phyloP scores from a whole-genome alignment of 2,888 invertebrate species.

The Troglohyphantes excavatus region DNA sequence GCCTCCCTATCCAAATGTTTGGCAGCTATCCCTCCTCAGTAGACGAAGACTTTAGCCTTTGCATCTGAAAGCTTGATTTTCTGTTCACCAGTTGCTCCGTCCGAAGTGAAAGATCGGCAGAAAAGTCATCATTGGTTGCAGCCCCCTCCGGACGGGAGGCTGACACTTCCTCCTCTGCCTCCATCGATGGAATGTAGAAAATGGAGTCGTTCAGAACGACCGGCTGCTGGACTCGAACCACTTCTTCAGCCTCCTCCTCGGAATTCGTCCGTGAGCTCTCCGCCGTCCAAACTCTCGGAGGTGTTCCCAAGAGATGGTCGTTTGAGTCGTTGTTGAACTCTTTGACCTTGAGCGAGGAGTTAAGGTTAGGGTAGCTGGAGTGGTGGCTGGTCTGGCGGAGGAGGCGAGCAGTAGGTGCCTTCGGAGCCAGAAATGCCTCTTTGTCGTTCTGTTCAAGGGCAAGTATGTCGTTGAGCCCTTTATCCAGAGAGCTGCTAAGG shows the following conservation, averaged over 20 bases:
- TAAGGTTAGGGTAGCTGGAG: constrained; percentile 78
- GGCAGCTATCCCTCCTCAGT: constrained; percentile 47
- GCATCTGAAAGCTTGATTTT: constrained; percentile 74
- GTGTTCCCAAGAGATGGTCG: constrained; percentile 15
- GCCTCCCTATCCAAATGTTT: not conserved
- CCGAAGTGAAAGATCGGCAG: constrained; percentile 62
- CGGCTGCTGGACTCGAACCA: not conserved
- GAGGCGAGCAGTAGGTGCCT: not conserved
- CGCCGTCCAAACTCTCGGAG: constrained; percentile 63
- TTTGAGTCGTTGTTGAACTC: constrained; percentile 17
- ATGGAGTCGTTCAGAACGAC: constrained; percentile 65
- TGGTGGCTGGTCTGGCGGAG: constrained; percentile 56
- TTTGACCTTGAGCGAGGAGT: constrained; percentile 1
- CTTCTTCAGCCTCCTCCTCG: constrained; percentile 67
- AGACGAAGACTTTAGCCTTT: constrained; percentile 48
- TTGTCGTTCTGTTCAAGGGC: constrained; percentile 16
- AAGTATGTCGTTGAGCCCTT: constrained; percentile 78
- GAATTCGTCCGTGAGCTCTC: constrained; percentile 77
- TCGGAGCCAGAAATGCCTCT: not conserved
- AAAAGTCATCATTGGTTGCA: constrained; percentile 50
- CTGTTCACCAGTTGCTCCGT: constrained; percentile 61
- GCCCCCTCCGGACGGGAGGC: not conserved
- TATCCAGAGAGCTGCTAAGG: constrained; percentile 79
- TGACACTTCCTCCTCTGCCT: not conserved
- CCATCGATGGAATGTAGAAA: constrained; percentile 66